Percentiles rank a stretch among this genome's conserved stretches.
Conservation (phyloP, 2,113 vertebrate genomes). For the Chaetops frenatus region DNA sequence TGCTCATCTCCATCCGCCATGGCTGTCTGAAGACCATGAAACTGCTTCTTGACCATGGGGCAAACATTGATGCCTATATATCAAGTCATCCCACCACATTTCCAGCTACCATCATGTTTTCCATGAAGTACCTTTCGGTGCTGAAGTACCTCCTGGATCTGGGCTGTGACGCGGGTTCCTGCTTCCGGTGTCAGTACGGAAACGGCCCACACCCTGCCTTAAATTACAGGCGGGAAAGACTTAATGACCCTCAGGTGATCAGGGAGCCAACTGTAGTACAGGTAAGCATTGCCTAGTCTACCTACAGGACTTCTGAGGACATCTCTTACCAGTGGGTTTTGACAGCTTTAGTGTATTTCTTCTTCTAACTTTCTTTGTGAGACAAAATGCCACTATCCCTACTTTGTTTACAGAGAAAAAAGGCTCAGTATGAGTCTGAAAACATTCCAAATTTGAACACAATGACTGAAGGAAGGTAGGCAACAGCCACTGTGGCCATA, state of each 20-base stretch:
- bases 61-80: conserved; percentile 78
- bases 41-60: conserved; percentile 86
- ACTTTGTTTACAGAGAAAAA: neutral
- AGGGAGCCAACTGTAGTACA: conserved; percentile 67
- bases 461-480: neutral
- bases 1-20: conserved; percentile 87
- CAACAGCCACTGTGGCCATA: neutral
- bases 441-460: neutral
- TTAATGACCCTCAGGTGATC: conserved; percentile 32
- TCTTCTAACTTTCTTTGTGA: neutral
- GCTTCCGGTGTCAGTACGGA: conserved; percentile 84
- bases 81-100: conserved; percentile 81
- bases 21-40: conserved; percentile 80
- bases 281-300: conserved; percentile 48
- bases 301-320: neutral
- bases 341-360: neutral
- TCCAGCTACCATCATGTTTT: conserved; percentile 86
- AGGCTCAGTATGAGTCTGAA: neutral
- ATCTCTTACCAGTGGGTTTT: neutral
- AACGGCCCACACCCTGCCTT: conserved; percentile 74
- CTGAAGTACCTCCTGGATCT: conserved; percentile 87
- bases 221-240: conserved; percentile 49
- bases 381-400: neutral
- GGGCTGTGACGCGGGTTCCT: conserved; percentile 81
- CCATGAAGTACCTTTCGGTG: conserved; percentile 79